A percentile compares a stretch with the other conserved stretches of the same genome.
Evolutionary conservation across 2,888 invertebrate species (phyloP).

Genomic region (Orthosia cruda): DNA sequence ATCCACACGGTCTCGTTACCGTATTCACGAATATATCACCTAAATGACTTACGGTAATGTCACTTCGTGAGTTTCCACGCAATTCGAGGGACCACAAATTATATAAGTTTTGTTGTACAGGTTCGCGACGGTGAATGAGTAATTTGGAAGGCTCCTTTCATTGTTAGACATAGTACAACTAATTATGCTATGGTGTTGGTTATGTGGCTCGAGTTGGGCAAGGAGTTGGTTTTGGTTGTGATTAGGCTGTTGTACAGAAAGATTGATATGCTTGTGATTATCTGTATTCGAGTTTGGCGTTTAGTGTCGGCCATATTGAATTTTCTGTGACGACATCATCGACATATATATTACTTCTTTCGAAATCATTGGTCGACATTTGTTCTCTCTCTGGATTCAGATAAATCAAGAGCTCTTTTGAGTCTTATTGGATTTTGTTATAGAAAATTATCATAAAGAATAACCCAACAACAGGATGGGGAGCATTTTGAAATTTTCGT

Average conservation of each 20-base stretch:
- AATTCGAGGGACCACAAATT: conserved; percentile 36
- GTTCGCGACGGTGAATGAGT: conserved; percentile 21
- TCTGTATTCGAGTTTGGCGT: neutral
- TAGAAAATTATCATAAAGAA: no score
- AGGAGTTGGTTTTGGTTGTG: neutral
- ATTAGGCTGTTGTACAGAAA: neutral
- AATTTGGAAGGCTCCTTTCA: conserved; percentile 15
- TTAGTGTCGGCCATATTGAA: neutral
- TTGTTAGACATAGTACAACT: conserved; percentile 12
- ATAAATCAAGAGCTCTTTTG: no score
- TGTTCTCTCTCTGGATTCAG: no score
- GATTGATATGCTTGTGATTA: neutral
- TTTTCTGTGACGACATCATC: neutral
- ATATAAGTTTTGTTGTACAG: conserved; percentile 53
- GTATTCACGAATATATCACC: conserved; percentile 25
- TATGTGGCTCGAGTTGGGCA: neutral
- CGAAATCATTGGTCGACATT: no score
- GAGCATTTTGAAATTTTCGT: no score
- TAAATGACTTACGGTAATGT: conserved; percentile 43
- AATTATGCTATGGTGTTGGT: conserved; percentile 8
- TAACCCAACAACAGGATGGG: no score
- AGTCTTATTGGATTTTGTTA: no score
- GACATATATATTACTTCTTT: no score
- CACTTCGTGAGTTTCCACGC: conserved; percentile 42
- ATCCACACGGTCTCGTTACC: conserved; percentile 13